A percentile compares a stretch with the other conserved stretches of the same genome.
Conservation (phyloP, 64 coral and sea anemone species). For the Catalaphyllia jardinei region DNA sequence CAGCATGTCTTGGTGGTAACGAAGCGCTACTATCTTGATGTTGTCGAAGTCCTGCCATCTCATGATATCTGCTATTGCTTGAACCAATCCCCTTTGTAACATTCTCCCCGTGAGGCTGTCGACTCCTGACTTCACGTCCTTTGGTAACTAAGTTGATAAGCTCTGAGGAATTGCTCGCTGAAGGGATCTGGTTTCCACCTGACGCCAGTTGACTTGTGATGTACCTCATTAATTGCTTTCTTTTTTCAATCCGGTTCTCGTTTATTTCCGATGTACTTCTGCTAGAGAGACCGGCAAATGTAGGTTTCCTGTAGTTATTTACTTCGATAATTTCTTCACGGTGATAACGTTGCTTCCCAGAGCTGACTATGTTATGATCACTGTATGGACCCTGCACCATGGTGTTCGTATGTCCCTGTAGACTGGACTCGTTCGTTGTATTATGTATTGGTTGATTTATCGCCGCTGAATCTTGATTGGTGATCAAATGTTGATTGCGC, state of each 20-base stretch:
- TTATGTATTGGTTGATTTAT: not conserved
- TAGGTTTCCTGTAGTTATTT: not conserved
- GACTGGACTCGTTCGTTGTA: not conserved
- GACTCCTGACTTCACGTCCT: not conserved
- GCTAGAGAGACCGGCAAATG: not conserved
- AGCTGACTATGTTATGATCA: not conserved
- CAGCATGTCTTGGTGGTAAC: not conserved
- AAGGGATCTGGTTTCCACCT: not conserved
- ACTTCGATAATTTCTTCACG: not conserved
- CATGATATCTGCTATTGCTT: not conserved
- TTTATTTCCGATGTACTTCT: not conserved
- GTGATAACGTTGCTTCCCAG: not conserved
- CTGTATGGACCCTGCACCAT: not conserved
- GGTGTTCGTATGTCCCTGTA: not conserved
- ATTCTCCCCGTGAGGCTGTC: not conserved
- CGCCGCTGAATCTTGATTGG: not conserved
- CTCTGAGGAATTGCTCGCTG: not conserved
- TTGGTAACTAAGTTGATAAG: not conserved
- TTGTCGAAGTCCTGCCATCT: not conserved
- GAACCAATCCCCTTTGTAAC: not conserved
- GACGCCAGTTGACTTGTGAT: not conserved
- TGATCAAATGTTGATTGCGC: not conserved
- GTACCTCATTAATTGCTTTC: not conserved
- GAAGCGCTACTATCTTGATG: not conserved
- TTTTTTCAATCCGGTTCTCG: not conserved